Evolutionary conservation across 2,113 vertebrate genomes (phyloP).

Genomic region (Eleginops maclovinus): DNA sequence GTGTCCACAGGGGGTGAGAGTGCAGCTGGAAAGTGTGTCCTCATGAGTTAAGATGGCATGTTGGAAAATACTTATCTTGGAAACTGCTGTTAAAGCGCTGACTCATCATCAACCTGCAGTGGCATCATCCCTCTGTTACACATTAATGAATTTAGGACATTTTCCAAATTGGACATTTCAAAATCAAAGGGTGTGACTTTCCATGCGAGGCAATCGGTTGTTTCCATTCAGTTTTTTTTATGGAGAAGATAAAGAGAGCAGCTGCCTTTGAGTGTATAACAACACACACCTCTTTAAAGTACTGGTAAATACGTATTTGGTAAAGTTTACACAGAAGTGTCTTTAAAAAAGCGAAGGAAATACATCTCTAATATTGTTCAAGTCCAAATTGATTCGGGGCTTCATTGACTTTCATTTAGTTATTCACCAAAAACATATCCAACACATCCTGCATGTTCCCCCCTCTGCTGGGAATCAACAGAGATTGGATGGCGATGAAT

Average conservation of each 20-base stretch:
- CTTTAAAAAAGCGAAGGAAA: too few relatives aligned
- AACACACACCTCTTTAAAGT: too few relatives aligned
- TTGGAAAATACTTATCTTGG: neutral
- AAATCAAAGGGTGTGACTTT: neutral
- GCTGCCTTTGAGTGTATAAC: neutral
- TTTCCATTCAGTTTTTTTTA: neutral
- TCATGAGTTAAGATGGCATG: neutral
- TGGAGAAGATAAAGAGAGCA: neutral
- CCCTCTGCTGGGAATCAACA: neutral
- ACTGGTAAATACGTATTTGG: too few relatives aligned
- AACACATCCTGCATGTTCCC: neutral
- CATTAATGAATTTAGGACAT: neutral
- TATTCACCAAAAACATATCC: neutral
- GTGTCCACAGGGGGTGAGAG: slow-evolving; percentile 7
- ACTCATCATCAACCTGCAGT: neutral
- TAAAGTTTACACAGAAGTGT: too few relatives aligned
- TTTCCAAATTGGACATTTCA: neutral
- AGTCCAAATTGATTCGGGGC: neutral
- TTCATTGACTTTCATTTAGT: neutral
- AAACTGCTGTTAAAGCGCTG: neutral
- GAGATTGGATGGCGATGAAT: neutral
- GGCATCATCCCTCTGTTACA: neutral
- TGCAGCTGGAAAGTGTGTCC: neutral
- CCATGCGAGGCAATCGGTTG: neutral
- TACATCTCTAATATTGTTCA: too few relatives aligned